Percentiles rank a stretch among this genome's conserved stretches.
These are phyloP conservation scores for Uloborus diversus DNA, from an alignment of 1,140 invertebrate species.

Conservation along the genomic window DNA sequence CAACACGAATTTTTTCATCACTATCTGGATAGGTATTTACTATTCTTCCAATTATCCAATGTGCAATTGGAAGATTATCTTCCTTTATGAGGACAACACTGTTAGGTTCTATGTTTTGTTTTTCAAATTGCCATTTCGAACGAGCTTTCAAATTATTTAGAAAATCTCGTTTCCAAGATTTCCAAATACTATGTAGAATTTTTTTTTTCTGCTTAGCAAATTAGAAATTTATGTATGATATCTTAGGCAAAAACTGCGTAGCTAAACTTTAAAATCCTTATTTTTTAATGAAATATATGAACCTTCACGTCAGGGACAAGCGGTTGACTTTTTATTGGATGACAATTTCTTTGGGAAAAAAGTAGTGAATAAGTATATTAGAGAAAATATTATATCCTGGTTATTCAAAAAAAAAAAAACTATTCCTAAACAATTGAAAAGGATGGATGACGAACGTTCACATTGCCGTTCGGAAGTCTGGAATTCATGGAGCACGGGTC, in stretches of 20 bases:
- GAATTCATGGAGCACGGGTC: no score
- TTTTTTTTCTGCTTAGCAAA: no score
- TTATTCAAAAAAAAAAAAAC: no score
- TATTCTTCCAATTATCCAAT: background rate
- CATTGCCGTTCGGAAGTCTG: no score
- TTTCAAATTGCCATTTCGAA: background rate
- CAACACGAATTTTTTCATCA: background rate
- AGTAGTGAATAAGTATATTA: no score
- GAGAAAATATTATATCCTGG: no score
- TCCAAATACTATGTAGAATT: background rate
- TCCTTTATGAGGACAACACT: background rate
- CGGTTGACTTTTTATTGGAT: background rate
- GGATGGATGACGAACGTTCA: no score
- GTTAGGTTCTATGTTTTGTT: background rate
- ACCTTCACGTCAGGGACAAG: background rate
- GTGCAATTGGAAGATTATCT: background rate
- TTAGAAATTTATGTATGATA: no score
- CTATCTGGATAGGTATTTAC: background rate
- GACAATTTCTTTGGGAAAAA: no score
- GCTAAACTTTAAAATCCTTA: no score
- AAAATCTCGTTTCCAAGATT: background rate
- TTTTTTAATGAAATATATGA: background rate
- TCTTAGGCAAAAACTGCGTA: no score
- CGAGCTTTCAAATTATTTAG: background rate
- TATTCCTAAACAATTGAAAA: no score